Base-by-base conservation (phyloP, 2,888 invertebrate species). In the Gasteruption jaculator region DNA sequence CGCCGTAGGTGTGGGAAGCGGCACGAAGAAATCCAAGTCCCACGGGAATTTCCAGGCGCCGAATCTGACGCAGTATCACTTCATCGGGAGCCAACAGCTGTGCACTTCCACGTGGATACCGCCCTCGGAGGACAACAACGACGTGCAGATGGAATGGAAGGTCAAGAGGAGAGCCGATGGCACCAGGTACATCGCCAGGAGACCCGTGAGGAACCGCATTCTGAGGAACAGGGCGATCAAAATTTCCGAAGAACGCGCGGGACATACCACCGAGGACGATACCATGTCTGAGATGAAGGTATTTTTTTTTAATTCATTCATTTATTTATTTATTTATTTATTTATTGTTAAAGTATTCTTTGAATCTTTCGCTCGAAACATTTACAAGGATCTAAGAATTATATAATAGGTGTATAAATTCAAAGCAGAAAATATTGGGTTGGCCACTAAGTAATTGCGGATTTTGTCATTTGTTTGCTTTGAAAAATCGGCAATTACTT, bases 131-230 rank as follows among this genome's bases (percentile, higher is more conserved):
- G 63, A 64, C 15, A 54, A 54, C 40, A 56, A 50, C 31, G 63
- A 67, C 19, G 60, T 73, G 1, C 73, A 74, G 31, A 80, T 80
- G 80, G 80, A 80, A 46, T 86, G 85, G 85, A 85, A 86, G 56
- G 85, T 87, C 6, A 88, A 88, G 63, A 74, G 83, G 18, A 73
- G 86, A 21, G 80, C 85, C 3, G 87, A 87, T 58, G 87, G 87
- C 4, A 81, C 83, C 0, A 75, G 86, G 30, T 88, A 88, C 61
- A 85, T 88, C 50, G 83, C 86, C 0, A 74, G 84, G 29, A 71
- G 86, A 21, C 85, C 86, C 1, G 78, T 83, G 1, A 74, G 84
- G 32, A 83, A 77, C 63, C 75, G 81, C 41, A 71, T 85, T 15
- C 70, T 85, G 34, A 79, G 81, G 52, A 83, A 85, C 54, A 71